Conservation (phyloP, 2,113 vertebrate genomes). For the Gadus chalcogrammus region DNA sequence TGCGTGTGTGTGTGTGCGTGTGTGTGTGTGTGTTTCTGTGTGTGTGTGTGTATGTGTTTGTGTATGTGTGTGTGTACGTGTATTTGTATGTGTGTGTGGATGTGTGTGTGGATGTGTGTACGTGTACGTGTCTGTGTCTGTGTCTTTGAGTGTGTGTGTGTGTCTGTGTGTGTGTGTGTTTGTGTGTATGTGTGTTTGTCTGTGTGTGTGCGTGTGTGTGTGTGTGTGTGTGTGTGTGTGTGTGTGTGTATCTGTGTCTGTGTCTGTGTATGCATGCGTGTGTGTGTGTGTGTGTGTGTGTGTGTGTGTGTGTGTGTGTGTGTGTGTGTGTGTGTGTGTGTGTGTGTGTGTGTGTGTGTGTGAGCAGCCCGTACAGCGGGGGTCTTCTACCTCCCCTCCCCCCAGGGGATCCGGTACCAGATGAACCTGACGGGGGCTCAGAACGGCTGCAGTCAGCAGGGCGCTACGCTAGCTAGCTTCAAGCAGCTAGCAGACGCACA, state of each 20-base stretch:
- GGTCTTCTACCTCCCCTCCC: constrained; percentile 86
- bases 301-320: background rate
- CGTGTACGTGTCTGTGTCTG: background rate
- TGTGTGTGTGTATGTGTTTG: background rate
- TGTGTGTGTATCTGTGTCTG: background rate
- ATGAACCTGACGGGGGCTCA: background rate
- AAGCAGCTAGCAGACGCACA: constrained; percentile 86
- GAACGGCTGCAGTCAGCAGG: constrained; percentile 61
- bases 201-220: background rate
- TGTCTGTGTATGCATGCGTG: background rate
- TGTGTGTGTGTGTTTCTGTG: background rate
- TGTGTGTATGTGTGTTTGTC: background rate
- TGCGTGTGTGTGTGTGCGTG: background rate
- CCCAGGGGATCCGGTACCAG: constrained; percentile 49
- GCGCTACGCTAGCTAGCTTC: constrained; percentile 78
- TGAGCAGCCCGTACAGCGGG: constrained; percentile 83
- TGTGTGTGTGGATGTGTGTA: background rate
- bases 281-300: background rate
- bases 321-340: background rate
- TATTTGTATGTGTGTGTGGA: background rate
- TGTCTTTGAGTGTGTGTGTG: background rate
- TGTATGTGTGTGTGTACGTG: background rate
- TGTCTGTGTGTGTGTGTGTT: background rate
- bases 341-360: background rate
- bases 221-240: background rate